Conservation (phyloP, 2,113 vertebrate species). For the Hippolais icterina region DNA sequence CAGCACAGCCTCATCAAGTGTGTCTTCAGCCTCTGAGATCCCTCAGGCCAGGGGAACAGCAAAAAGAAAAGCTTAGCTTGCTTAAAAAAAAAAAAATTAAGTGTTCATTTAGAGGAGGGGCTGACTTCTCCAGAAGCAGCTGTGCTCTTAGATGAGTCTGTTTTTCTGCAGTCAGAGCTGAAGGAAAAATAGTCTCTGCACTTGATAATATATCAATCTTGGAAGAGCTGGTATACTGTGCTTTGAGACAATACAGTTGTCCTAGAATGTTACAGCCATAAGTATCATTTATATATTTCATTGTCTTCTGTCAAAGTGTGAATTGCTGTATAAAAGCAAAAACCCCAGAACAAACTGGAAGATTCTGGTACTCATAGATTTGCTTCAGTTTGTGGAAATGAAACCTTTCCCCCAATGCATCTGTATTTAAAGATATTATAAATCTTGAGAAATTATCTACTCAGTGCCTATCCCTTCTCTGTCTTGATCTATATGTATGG, state of each 20-base stretch:
- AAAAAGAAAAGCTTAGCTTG: not conserved
- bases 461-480: not conserved
- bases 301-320: not conserved
- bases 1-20: not conserved
- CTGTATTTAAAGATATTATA: not conserved
- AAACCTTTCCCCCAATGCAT: not conserved
- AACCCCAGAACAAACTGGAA: not conserved
- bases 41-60: not conserved
- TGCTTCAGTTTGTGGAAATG: not conserved
- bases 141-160: not conserved
- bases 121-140: not conserved
- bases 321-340: constrained; percentile 8
- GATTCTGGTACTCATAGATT: not conserved
- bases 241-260: not conserved
- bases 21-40: not conserved
- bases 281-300: not conserved
- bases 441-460: not conserved
- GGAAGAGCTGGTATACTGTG: not conserved
- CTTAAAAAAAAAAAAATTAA: not conserved
- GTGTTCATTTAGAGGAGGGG: not conserved
- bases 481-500: not conserved
- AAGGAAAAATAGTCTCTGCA: not conserved
- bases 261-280: not conserved
- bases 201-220: not conserved
- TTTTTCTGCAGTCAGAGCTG: not conserved